Percentiles rank a stretch among this genome's conserved stretches.
Conservation (phyloP, 2,888 invertebrate genomes). For the Limenitis camilla region DNA sequence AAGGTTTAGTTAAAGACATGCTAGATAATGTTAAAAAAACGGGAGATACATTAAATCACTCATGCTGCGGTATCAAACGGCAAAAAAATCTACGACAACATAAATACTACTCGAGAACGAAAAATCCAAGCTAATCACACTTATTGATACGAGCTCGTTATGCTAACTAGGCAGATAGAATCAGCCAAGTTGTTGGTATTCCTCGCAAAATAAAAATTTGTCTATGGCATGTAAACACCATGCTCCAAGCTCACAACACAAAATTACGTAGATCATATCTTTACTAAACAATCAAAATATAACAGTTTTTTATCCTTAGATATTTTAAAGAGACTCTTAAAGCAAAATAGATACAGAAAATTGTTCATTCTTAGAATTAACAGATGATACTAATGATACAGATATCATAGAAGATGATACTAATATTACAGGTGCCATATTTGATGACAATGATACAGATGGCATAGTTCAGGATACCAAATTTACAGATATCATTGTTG, state of each 20-base stretch:
- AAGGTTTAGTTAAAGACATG: slow-evolving; percentile 19
- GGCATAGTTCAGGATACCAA: too few species aligned
- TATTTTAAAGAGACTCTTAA: not conserved
- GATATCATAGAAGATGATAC: too few species aligned
- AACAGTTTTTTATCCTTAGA: not conserved
- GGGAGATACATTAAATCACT: slow-evolving; percentile 10
- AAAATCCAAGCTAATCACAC: slow-evolving; percentile 9
- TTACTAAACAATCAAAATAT: not conserved
- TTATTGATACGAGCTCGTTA: not conserved
- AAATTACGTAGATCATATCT: slow-evolving; percentile 17
- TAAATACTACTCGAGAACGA: slow-evolving; percentile 26
- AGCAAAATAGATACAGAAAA: too few species aligned
- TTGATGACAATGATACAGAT: too few species aligned
- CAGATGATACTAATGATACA: too few species aligned
- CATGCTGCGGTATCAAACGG: slow-evolving; percentile 18
- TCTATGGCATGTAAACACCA: slow-evolving; percentile 12
- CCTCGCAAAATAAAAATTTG: not conserved
- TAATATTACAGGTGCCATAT: too few species aligned
- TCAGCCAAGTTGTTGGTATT: not conserved
- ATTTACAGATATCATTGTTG: too few species aligned
- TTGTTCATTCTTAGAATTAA: too few species aligned
- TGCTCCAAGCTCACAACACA: slow-evolving; percentile 24
- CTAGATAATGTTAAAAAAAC: slow-evolving; percentile 18
- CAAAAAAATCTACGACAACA: slow-evolving; percentile 22
- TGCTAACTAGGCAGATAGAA: too few species aligned